Percentiles rank a stretch among this genome's conserved stretches.
Conservation (phyloP, 2,797 vertebrate genomes). For the Coreius guichenoti region DNA sequence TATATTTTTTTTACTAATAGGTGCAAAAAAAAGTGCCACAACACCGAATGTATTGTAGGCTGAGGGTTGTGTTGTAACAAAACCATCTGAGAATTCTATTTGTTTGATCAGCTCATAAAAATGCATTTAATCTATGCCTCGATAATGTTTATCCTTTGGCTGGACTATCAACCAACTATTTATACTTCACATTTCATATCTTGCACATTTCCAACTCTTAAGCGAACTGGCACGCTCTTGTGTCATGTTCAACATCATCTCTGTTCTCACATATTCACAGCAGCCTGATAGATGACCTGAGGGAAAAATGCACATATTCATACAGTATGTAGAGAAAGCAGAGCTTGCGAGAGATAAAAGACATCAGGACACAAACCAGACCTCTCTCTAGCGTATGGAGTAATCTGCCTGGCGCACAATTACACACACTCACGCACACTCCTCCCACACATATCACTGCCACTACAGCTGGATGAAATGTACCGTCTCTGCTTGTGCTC, state of each 20-base stretch:
- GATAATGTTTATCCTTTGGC: constrained; percentile 25
- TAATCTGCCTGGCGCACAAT: constrained; percentile 28
- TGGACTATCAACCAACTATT: constrained; percentile 11
- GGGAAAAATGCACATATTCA: constrained; percentile 47
- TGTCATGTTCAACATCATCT: constrained; percentile 43
- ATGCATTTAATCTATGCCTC: neutral
- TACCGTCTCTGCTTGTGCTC: constrained; percentile 6
- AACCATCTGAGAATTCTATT: neutral
- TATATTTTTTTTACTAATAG: neutral
- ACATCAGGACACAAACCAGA: constrained; percentile 38
- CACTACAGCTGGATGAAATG: constrained; percentile 30
- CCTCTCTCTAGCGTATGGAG: constrained; percentile 8
- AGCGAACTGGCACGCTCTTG: constrained; percentile 30
- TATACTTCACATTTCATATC: constrained; percentile 24
- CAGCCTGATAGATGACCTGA: constrained; percentile 41
- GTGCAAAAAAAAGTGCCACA: neutral
- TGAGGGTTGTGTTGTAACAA: neutral
- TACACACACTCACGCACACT: constrained; percentile 29
- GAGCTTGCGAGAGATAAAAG: constrained; percentile 37
- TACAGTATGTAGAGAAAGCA: constrained; percentile 11
- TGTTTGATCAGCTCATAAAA: constrained; percentile 14
- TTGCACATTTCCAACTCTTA: neutral
- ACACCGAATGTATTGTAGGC: neutral
- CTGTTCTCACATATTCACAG: constrained; percentile 50
- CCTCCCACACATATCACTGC: constrained; percentile 26